A percentile compares a stretch with the other conserved stretches of the same genome.
Evolutionary conservation across 1,140 invertebrate genomes (phyloP).

Genomic region (Stegodyphus dumicola): DNA sequence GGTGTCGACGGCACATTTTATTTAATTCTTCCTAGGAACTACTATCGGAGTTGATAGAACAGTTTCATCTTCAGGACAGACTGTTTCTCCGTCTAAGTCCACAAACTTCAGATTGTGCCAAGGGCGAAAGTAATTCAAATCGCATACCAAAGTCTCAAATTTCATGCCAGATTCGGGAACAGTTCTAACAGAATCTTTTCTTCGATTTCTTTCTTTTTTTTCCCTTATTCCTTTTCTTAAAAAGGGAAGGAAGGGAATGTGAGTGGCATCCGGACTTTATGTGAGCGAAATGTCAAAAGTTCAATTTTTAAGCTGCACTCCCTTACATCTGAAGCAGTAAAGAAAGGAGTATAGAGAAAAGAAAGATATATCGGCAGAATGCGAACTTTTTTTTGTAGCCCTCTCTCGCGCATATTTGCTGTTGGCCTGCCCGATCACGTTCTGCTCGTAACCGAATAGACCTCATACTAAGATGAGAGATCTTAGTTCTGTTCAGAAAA

Average conservation of each 20-base stretch:
- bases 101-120: not conserved
- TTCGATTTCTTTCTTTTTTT: not conserved
- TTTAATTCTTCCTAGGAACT: too few relatives aligned
- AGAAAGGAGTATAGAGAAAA: not conserved
- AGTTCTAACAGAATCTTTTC: not conserved
- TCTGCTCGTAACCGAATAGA: slow-evolving; percentile 1
- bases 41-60: too few relatives aligned
- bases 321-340: not conserved
- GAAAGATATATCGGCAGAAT: too few relatives aligned
- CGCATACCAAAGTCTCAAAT: too few relatives aligned
- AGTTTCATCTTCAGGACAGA: too few relatives aligned
- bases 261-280: not conserved
- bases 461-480: slow-evolving; percentile 26
- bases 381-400: too few relatives aligned
- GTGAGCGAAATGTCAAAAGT: slow-evolving; percentile 8
- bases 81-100: not conserved
- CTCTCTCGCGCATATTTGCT: too few relatives aligned
- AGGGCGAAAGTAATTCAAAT: too few relatives aligned
- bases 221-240: not conserved
- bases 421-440: slow-evolving; percentile 20
- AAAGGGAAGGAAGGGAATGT: not conserved
- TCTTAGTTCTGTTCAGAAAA: slow-evolving; percentile 1
- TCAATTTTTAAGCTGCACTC: slow-evolving; percentile 8
- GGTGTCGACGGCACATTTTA: too few relatives aligned
- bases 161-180: too few relatives aligned